phyloP scores from a whole-genome alignment of 2,888 invertebrate genomes.

The Apamea crenata region DNA sequence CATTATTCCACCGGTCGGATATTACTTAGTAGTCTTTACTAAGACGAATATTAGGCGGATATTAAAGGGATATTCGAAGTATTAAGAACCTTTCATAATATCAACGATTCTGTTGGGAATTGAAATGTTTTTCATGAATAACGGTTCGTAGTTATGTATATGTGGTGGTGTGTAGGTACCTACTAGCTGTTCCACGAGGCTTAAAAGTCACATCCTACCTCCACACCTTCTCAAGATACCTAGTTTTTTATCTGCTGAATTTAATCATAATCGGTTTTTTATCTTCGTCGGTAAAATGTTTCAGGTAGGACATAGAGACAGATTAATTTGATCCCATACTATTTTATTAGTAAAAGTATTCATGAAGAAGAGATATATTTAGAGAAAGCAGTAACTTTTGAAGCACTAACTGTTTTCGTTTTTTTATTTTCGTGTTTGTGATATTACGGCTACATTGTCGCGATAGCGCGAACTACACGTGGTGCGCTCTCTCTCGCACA shows the following conservation, averaged over 20 bases:
- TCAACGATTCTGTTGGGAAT: conserved; percentile 28
- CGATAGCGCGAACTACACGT: no score
- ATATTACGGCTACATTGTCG: no score
- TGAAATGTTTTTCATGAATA: conserved; percentile 32
- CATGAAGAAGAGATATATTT: background rate
- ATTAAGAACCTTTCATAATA: conserved; percentile 20
- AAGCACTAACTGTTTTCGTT: background rate
- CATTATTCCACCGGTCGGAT: conserved; percentile 26
- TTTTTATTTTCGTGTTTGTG: background rate
- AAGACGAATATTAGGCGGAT: conserved; percentile 46
- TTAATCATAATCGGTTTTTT: background rate
- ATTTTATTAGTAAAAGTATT: background rate
- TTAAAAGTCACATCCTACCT: background rate
- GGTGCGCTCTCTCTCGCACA: no score
- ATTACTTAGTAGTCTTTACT: conserved; percentile 29
- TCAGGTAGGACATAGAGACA: background rate
- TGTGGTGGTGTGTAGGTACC: background rate
- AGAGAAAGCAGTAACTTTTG: background rate
- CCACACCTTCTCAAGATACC: background rate
- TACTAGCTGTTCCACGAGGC: background rate
- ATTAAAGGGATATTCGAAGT: conserved; percentile 59
- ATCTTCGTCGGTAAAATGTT: background rate
- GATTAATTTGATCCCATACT: background rate
- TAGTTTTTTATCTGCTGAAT: background rate
- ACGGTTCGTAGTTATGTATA: conserved; percentile 9